These are phyloP conservation scores for Eledona agricola DNA, from an alignment of 2,888 invertebrate genomes.

Conservation along the genomic window DNA sequence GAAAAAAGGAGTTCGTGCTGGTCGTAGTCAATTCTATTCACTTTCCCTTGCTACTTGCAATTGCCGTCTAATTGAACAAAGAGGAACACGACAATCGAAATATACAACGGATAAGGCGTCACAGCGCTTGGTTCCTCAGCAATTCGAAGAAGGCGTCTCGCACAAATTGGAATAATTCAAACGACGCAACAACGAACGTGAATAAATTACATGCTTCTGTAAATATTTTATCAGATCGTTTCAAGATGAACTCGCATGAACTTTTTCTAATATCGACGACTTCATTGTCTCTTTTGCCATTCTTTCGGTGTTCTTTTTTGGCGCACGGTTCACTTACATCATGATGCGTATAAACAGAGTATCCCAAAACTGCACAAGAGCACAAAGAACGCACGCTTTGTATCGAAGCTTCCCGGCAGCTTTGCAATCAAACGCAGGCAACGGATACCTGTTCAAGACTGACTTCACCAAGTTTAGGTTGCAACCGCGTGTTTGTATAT, in stretches of 20 bases:
- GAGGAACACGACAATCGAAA: too few relatives aligned
- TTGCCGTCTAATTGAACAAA: too few relatives aligned
- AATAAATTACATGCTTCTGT: conserved; percentile 32
- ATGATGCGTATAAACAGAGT: conserved; percentile 7
- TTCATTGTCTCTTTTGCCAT: too few relatives aligned
- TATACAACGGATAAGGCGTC: neutral
- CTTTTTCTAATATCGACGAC: conserved; percentile 27
- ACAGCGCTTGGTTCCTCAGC: neutral
- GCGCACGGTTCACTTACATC: conserved; percentile 19
- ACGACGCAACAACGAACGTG: conserved; percentile 25
- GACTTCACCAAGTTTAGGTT: conserved; percentile 36
- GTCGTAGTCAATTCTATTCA: too few relatives aligned
- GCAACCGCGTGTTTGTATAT: conserved; percentile 45
- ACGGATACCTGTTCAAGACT: conserved; percentile 44
- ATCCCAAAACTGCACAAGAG: conserved; percentile 6
- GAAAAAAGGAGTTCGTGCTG: too few relatives aligned
- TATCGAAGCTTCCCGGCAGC: neutral
- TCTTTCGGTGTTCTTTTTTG: too few relatives aligned
- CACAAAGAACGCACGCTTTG: conserved; percentile 10
- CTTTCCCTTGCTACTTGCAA: too few relatives aligned
- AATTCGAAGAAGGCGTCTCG: conserved; percentile 17
- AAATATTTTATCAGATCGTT: conserved; percentile 35
- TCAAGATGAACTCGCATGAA: conserved; percentile 26
- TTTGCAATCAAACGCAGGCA: conserved; percentile 37
- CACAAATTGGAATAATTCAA: conserved; percentile 21